These are phyloP conservation scores for Adelges cooleyi DNA, from an alignment of 1,140 invertebrate genomes.

Conservation along the genomic window DNA sequence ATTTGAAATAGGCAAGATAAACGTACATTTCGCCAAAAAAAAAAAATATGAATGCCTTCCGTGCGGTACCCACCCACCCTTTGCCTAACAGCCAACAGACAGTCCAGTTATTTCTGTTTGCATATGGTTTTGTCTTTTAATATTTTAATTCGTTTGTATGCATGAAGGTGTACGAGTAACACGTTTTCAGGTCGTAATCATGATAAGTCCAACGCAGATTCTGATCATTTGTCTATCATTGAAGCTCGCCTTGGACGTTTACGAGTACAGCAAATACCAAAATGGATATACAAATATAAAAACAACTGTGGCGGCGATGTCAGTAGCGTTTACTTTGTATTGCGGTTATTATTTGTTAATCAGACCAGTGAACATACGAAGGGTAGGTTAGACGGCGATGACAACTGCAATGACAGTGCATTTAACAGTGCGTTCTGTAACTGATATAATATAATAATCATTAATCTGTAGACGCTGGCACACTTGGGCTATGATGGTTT, in stretches of 20 bases:
- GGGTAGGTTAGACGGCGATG: background rate
- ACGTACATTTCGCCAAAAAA: no score
- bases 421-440: background rate
- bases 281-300: no score
- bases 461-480: slow-evolving; percentile 36
- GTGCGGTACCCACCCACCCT: no score
- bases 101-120: no score
- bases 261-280: background rate
- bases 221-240: background rate
- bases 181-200: background rate
- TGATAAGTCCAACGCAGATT: background rate
- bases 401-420: no score
- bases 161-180: no score
- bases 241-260: background rate
- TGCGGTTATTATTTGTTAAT: background rate
- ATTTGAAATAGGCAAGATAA: no score
- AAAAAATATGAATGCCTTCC: no score
- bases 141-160: no score
- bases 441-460: slow-evolving; percentile 33
- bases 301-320: no score
- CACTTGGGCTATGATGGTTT: slow-evolving; percentile 41
- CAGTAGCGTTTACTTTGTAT: background rate
- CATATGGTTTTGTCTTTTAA: no score
- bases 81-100: no score
- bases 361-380: background rate